Evolutionary conservation across 2,888 invertebrate species (phyloP).

Genomic region (Trachelus tabidus): DNA sequence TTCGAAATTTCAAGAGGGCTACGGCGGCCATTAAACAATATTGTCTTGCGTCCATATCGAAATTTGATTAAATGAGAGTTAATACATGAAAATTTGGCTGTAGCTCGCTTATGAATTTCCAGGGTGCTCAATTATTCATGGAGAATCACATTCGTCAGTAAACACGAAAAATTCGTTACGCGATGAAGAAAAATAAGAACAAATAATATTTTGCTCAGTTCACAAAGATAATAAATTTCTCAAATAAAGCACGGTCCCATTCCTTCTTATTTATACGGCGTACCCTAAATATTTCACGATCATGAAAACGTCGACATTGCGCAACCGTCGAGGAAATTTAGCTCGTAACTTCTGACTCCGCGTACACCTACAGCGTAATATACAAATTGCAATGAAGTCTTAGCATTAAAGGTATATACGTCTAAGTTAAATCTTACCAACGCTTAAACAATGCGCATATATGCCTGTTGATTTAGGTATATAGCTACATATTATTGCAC

Average conservation of each 20-base stretch:
- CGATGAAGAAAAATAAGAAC: background rate
- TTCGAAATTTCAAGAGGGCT: background rate
- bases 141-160: slow-evolving; percentile 11
- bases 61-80: background rate
- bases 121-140: slow-evolving; percentile 23
- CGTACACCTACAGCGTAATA: background rate
- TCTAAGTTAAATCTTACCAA: background rate
- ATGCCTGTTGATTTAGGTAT: background rate
- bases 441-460: background rate
- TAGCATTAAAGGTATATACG: background rate
- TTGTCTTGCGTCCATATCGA: background rate
- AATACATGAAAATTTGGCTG: background rate
- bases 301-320: slow-evolving; percentile 8
- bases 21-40: background rate
- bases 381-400: background rate
- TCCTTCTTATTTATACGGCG: slow-evolving; percentile 12
- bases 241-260: slow-evolving; percentile 30
- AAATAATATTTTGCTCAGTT: background rate
- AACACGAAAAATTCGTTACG: background rate
- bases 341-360: background rate
- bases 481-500: background rate
- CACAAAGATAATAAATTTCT: slow-evolving; percentile 27
- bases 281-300: slow-evolving; percentile 29
- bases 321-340: background rate
- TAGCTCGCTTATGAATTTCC: background rate